phyloP scores from a whole-genome alignment of 2,888 invertebrate genomes.

The Fragum fragum region DNA sequence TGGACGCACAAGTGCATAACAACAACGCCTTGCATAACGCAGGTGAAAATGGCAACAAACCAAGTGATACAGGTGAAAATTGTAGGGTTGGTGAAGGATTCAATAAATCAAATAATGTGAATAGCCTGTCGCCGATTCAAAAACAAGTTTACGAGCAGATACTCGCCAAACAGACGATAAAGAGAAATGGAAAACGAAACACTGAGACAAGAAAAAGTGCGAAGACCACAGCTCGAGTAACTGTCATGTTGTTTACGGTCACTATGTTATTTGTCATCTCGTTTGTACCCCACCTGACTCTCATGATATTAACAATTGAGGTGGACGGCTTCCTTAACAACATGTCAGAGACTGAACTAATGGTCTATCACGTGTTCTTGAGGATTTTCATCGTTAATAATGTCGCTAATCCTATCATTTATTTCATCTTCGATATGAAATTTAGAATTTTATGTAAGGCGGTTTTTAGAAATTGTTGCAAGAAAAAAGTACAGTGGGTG shows the following conservation, averaged over 20 bases:
- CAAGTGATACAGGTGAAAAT: not conserved
- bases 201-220: slow-evolving; percentile 17
- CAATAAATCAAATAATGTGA: not conserved
- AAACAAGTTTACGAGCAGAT: slow-evolving; percentile 29
- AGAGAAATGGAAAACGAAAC: not conserved
- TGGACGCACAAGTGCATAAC: not conserved
- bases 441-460: slow-evolving; percentile 46
- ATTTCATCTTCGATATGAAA: slow-evolving; percentile 62
- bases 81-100: not conserved
- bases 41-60: not conserved
- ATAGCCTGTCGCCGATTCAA: slow-evolving; percentile 5
- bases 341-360: slow-evolving; percentile 33
- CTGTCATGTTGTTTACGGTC: slow-evolving; percentile 62
- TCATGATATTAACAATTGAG: slow-evolving; percentile 47
- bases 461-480: slow-evolving; percentile 25
- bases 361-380: slow-evolving; percentile 59
- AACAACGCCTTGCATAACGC: not conserved
- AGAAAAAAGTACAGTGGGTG: not conserved
- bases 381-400: slow-evolving; percentile 64
- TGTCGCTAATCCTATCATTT: slow-evolving; percentile 67
- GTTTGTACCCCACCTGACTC: slow-evolving; percentile 57
- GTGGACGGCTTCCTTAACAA: slow-evolving; percentile 41
- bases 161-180: slow-evolving; percentile 2
- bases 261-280: slow-evolving; percentile 54
- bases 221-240: slow-evolving; percentile 51